Evolutionary conservation across 2,888 invertebrate genomes (phyloP), one percentile per base, ranked within the genome.

Genomic region (Hololepta plana): DNA sequence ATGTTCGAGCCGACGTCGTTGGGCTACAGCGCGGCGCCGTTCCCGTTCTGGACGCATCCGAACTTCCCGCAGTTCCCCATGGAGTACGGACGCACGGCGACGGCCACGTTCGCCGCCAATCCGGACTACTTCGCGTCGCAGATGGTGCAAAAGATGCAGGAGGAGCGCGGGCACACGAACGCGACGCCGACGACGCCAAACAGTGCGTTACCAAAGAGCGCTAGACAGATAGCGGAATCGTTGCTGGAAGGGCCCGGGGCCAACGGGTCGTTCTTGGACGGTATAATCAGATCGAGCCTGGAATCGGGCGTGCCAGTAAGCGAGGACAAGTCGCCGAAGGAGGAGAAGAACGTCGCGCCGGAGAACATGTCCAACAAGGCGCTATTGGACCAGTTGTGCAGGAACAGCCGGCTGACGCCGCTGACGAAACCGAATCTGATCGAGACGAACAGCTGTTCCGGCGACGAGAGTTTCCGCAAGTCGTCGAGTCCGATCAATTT

Each of bases 261-360:
- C 36, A 80, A 79, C 36, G 77, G 79, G n/a, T 60, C 70, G 43
- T 79, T 82, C 49, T 60, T 82, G 26, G 81, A 84, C 46, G 82
- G 80, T 26, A 77, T 84, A 41, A 85, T 85, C 38, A 62, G 81
- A 41, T 79, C 81, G 37, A 77, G 74, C 38, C 59, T 85, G 33
- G 81, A 81, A 50, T 66, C 70, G 16, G 72, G 71, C 4, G 67
- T 69, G 40, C 59, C 61, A 4, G 42, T 46, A 20, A 40, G 43
- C 21, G 54, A 57, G 17, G 62, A 46, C 15, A 64, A 63, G 46
- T 60, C 59, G 29, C 58, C 59, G 31, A 57, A 61, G 38, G 68
- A 60, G 39, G 60, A 61, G 26, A 55, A 56, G 33, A 55, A 55
- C 37, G 38, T 49, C 20, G 45, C 51, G 8, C 57, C 62, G 2